phyloP scores from a whole-genome alignment of 1,140 invertebrate genomes.

The Reticulitermes speratus region DNA sequence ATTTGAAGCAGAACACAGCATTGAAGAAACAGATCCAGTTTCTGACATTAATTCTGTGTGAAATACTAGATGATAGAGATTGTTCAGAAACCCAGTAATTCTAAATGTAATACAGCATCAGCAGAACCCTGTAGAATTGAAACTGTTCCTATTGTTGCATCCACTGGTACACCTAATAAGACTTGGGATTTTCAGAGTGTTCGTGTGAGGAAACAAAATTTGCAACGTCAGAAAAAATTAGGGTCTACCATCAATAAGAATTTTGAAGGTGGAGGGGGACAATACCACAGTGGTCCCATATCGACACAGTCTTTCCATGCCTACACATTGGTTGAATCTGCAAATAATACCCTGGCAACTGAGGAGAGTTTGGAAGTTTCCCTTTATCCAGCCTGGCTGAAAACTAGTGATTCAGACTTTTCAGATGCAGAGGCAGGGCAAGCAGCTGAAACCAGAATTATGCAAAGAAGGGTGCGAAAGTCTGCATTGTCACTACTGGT shows the following conservation, averaged over 20 bases:
- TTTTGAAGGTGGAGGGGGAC: not conserved
- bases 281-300: not conserved
- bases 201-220: not conserved
- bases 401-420: constrained; percentile 56
- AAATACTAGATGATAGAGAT: no score
- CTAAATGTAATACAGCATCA: no score
- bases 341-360: not conserved
- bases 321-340: not conserved
- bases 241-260: not conserved
- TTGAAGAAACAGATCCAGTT: no score
- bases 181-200: not conserved
- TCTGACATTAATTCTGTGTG: no score
- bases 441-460: constrained; percentile 39
- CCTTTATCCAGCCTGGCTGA: not conserved
- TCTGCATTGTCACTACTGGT: not conserved
- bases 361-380: not conserved
- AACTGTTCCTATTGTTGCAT: no score
- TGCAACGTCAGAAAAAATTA: not conserved
- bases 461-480: constrained; percentile 47
- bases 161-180: no score
- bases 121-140: no score
- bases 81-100: no score
- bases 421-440: constrained; percentile 49
- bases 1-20: no score
- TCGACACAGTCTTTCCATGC: not conserved